These are phyloP conservation scores for Opisthograptis luteolata DNA, from an alignment of 2,888 invertebrate genomes.

Conservation along the genomic window DNA sequence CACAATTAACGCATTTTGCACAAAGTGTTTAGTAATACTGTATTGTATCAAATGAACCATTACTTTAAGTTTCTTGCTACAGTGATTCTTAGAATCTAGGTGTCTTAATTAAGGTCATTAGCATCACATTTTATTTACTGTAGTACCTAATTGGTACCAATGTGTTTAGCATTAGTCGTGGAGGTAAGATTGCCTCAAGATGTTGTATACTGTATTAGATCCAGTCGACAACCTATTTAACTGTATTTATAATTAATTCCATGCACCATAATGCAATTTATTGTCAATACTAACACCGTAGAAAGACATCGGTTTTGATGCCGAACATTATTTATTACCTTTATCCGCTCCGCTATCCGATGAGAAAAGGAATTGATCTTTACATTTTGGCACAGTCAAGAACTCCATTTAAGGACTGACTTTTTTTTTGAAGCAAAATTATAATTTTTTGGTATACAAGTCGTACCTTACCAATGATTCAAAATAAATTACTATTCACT, in stretches of 20 bases:
- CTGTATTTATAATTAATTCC: conserved; percentile 18
- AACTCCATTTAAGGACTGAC: conserved; percentile 53
- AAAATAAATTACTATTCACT: conserved; percentile 26
- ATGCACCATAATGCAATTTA: conserved; percentile 25
- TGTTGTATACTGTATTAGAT: conserved; percentile 13
- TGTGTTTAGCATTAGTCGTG: conserved; percentile 15
- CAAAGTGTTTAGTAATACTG: conserved; percentile 36
- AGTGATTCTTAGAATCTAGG: conserved; percentile 42
- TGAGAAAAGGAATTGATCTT: conserved; percentile 29
- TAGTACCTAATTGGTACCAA: conserved; percentile 19
- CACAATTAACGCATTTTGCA: conserved; percentile 41
- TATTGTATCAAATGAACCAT: conserved; percentile 34
- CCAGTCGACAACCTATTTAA: conserved; percentile 13
- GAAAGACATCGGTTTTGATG: neutral
- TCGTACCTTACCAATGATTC: conserved; percentile 19
- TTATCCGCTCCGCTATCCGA: neutral
- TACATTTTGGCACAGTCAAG: conserved; percentile 15
- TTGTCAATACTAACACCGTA: neutral
- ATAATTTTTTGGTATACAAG: conserved; percentile 3
- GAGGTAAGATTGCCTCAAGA: conserved; percentile 19
- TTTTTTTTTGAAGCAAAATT: conserved; percentile 40
- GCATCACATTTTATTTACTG: conserved; percentile 27
- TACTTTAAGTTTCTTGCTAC: conserved; percentile 37
- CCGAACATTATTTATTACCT: neutral
- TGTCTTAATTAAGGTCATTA: conserved; percentile 34